Evolutionary conservation across 2,888 invertebrate species (phyloP).

Genomic region (Heliconius ismenius): DNA sequence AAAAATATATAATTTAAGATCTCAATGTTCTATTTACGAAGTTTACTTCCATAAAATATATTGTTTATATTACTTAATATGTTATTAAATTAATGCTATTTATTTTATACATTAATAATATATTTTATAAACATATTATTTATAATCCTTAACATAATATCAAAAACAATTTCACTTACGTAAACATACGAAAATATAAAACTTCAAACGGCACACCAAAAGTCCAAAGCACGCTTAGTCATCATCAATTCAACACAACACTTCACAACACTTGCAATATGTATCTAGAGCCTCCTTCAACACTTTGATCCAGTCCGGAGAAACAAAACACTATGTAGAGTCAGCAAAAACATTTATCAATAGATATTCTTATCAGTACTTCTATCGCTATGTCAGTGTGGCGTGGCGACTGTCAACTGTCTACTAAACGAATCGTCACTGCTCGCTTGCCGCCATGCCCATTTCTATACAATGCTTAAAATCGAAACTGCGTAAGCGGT

Average conservation of each 20-base stretch:
- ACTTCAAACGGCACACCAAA: conserved; percentile 38
- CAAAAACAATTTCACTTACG: conserved; percentile 37
- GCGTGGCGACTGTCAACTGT: conserved; percentile 82
- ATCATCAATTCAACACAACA: conserved; percentile 61
- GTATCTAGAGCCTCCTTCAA: conserved; percentile 36
- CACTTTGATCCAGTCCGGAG: conserved; percentile 39
- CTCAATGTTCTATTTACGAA: not conserved
- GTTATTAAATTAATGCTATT: not conserved
- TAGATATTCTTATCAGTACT: conserved; percentile 76
- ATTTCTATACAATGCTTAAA: conserved; percentile 59
- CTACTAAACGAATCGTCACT: conserved; percentile 81
- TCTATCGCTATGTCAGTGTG: conserved; percentile 81
- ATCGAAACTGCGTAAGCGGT: conserved; percentile 47
- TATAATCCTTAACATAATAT: not conserved
- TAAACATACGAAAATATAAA: conserved; percentile 32
- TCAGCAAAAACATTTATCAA: conserved; percentile 72
- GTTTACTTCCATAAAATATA: not conserved
- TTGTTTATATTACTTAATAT: not conserved
- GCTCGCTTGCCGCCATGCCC: conserved; percentile 79
- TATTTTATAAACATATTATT: not conserved
- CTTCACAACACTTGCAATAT: conserved; percentile 61
- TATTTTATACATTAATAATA: not conserved
- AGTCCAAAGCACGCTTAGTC: conserved; percentile 54
- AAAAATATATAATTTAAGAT: too few relatives aligned
- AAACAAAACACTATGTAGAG: conserved; percentile 51